Conservation (phyloP, 1,140 invertebrate genomes). For the Drosophila nebulosa region DNA sequence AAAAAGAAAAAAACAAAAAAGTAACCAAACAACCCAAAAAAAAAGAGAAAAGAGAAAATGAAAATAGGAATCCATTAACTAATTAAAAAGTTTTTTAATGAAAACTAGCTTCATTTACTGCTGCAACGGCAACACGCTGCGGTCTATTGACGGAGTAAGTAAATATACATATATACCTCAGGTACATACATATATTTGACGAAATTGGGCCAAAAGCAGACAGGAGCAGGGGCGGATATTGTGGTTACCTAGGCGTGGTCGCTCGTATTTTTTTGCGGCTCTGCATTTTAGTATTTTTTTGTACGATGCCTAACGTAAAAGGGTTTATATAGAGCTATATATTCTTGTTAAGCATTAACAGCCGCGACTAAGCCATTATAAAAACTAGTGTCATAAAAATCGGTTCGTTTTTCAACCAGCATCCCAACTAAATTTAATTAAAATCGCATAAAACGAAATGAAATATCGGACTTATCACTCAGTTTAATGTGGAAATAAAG, state of each 20-base stretch:
- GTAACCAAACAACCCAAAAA: not conserved
- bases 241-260: constrained; percentile 41
- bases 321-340: not conserved
- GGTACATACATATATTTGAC: not conserved
- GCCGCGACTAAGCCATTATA: not conserved
- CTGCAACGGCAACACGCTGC: constrained; percentile 38
- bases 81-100: constrained; percentile 57
- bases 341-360: not conserved
- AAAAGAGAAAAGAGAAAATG: constrained; percentile 2
- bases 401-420: too few species aligned
- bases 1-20: not conserved
- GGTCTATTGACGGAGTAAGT: constrained; percentile 41
- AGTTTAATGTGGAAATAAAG: too few species aligned
- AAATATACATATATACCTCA: constrained; percentile 17
- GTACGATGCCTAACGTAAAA: not conserved
- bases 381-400: not conserved
- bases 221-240: constrained; percentile 9
- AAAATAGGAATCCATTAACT: constrained; percentile 47
- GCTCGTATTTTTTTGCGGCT: constrained; percentile 5
- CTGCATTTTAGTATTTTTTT: not conserved
- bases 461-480: too few species aligned
- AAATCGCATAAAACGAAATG: too few species aligned
- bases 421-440: too few species aligned
- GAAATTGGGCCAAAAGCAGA: constrained; percentile 40
- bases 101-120: constrained; percentile 43